Evolutionary conservation across 2,888 invertebrate species (phyloP).

Genomic region (Trichacis sp.): DNA sequence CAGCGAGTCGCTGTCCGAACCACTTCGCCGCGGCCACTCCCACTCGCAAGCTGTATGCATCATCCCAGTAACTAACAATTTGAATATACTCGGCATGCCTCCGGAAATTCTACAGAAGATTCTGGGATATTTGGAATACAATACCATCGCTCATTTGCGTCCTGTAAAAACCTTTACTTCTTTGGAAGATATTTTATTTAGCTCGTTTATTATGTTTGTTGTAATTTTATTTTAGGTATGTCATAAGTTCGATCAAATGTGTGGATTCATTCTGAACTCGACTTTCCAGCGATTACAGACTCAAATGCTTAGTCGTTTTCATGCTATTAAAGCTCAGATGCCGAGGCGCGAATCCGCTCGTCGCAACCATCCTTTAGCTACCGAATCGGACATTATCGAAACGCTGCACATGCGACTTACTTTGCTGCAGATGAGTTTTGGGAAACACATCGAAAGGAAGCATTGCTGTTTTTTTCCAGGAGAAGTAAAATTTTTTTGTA

Average conservation of each 20-base stretch:
- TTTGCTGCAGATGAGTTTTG: slow-evolving; percentile 92
- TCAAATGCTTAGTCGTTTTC: slow-evolving; percentile 86
- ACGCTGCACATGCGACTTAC: slow-evolving; percentile 93
- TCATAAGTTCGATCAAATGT: slow-evolving; percentile 82
- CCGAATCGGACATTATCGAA: slow-evolving; percentile 93
- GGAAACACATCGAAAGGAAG: slow-evolving; percentile 92
- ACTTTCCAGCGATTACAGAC: slow-evolving; percentile 89
- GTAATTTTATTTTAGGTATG: too few relatives aligned
- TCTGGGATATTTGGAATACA: slow-evolving; percentile 80
- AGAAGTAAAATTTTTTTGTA: slow-evolving; percentile 76
- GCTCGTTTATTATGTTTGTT: too few relatives aligned
- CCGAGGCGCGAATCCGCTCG: slow-evolving; percentile 92
- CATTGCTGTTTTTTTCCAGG: slow-evolving; percentile 96
- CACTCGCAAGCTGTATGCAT: slow-evolving; percentile 53
- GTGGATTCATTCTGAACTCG: slow-evolving; percentile 83
- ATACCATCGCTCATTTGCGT: slow-evolving; percentile 82
- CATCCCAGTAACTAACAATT: slow-evolving; percentile 33
- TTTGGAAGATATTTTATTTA: neutral
- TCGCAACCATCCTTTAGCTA: slow-evolving; percentile 88
- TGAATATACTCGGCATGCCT: slow-evolving; percentile 79
- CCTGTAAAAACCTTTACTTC: slow-evolving; percentile 75
- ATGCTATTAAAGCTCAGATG: slow-evolving; percentile 90
- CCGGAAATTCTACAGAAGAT: slow-evolving; percentile 85
- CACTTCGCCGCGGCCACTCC: slow-evolving; percentile 49
- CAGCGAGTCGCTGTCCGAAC: slow-evolving; percentile 53